Evolutionary conservation across 2,797 vertebrate species (phyloP), one percentile per base, ranked within the genome.

Genomic region (Brotula barbata): DNA sequence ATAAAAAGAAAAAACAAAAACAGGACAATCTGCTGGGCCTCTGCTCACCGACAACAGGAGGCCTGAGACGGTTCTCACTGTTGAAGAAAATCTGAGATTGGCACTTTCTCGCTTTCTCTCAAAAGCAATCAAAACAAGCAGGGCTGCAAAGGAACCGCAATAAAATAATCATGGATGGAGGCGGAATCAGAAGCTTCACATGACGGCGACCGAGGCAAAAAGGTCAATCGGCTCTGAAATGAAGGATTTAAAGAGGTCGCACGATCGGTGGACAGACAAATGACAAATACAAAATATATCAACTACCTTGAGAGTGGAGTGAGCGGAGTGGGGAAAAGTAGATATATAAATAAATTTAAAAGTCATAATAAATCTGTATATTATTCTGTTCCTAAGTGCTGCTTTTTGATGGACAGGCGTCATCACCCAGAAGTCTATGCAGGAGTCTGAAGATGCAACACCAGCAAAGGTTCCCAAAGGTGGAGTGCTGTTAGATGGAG

Each of bases 271-370:
- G 4, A 4, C 25, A 28, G n/a, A n/a, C n/a, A 48, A 78, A 60
- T 1, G 31, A 11, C 19, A 65, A 39, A 64, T 40, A 40, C 66
- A 73, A 71, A n/a, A n/a, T n/a, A n/a, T n/a, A n/a, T n/a, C n/a
- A n/a, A n/a, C 65, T 70, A 83, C 51, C 78, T 33, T 71, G 68
- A 67, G 33, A 62, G 64, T n/a, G 15, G 33, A 1, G 44, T 56
- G 33, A 68, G 31, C 42, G 67, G 55, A 53, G 50, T 20, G 16
- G 15, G 57, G 22, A 58, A 65, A 76, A 83, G 50, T 67, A 58
- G 16, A 52, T 73, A 74, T 52, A 81, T 88, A 83, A 84, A 85
- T 85, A 78, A 49, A 70, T 80, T 42, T 8, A 74, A 86, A 87
- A 74, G 76, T 80, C 56, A 77, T 73, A 64, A 73, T 80, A 75